These are phyloP conservation scores for Berghia stephanieae DNA, from an alignment of 1,140 invertebrate genomes.

Conservation along the genomic window DNA sequence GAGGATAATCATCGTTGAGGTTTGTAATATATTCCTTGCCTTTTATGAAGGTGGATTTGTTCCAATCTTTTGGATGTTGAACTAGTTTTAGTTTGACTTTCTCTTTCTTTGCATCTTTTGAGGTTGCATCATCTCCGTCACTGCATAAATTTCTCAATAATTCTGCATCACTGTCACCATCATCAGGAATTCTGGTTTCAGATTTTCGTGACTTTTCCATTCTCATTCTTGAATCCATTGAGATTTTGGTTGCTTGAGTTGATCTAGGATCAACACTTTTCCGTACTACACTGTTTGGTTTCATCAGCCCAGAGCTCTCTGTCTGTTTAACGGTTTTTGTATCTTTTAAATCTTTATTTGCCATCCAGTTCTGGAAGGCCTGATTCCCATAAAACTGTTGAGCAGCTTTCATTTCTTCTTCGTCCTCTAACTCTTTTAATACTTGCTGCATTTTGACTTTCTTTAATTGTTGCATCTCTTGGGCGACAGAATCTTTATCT, in stretches of 20 bases:
- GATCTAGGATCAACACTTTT: background rate
- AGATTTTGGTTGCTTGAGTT: slow-evolving; percentile 23
- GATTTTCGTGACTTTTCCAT: slow-evolving; percentile 12
- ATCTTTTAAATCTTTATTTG: slow-evolving; percentile 24
- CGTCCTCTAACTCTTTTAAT: slow-evolving; percentile 54
- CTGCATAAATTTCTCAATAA: background rate
- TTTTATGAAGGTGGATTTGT: slow-evolving; percentile 51
- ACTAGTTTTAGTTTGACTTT: background rate
- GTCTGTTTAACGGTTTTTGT: background rate
- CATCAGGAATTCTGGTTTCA: slow-evolving; percentile 7
- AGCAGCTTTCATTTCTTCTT: slow-evolving; percentile 48
- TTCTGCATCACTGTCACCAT: slow-evolving; percentile 15
- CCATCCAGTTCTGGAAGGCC: slow-evolving; percentile 57
- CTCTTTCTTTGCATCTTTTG: slow-evolving; percentile 11
- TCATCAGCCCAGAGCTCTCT: slow-evolving; percentile 14
- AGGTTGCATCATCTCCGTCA: slow-evolving; percentile 10
- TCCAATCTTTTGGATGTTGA: slow-evolving; percentile 57
- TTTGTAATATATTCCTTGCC: slow-evolving; percentile 52
- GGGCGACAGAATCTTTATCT: slow-evolving; percentile 59
- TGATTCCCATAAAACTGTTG: slow-evolving; percentile 54
- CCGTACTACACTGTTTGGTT: slow-evolving; percentile 41
- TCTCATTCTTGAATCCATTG: slow-evolving; percentile 27
- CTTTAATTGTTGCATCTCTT: slow-evolving; percentile 59
- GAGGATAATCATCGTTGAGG: slow-evolving; percentile 59
- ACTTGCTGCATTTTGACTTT: slow-evolving; percentile 62